phyloP scores from a whole-genome alignment of 2,113 vertebrate species.

The Scomber japonicus region DNA sequence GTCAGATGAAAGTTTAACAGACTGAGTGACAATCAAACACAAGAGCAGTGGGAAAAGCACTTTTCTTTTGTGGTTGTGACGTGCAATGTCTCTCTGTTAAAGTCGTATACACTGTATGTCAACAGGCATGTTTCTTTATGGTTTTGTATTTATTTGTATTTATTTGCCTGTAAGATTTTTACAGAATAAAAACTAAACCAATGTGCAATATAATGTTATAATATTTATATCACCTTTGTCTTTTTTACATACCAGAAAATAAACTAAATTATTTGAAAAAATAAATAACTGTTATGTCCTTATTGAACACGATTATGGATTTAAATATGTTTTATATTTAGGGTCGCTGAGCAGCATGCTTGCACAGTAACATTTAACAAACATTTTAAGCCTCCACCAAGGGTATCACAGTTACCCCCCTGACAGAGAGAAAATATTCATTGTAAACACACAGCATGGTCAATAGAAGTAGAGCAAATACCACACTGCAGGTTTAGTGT shows the following conservation, averaged over 20 bases:
- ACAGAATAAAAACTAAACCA: constrained; percentile 19
- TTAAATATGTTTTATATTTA: background rate
- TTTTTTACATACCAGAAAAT: constrained; percentile 65
- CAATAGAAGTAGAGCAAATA: constrained; percentile 30
- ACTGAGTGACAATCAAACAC: constrained; percentile 43
- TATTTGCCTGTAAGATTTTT: constrained; percentile 63
- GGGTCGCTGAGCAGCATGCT: background rate
- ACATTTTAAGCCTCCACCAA: background rate
- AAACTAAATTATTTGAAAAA: constrained; percentile 55
- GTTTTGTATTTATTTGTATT: constrained; percentile 71
- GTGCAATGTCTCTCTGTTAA: constrained; percentile 50
- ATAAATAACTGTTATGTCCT: constrained; percentile 26
- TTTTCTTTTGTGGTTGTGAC: constrained; percentile 56
- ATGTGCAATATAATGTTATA: constrained; percentile 54
- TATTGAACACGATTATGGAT: background rate
- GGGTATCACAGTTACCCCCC: background rate
- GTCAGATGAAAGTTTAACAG: constrained; percentile 14
- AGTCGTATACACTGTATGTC: constrained; percentile 33
- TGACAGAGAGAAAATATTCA: constrained; percentile 9
- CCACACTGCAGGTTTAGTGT: constrained; percentile 18
- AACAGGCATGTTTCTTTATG: constrained; percentile 19
- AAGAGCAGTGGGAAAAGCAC: constrained; percentile 42
- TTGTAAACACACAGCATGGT: background rate
- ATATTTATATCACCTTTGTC: constrained; percentile 62
- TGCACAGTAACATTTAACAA: background rate